Percentiles rank a stretch among this genome's conserved stretches.
These are phyloP conservation scores for Ochropacha duplaris DNA, from an alignment of 2,888 invertebrate species.

Conservation along the genomic window DNA sequence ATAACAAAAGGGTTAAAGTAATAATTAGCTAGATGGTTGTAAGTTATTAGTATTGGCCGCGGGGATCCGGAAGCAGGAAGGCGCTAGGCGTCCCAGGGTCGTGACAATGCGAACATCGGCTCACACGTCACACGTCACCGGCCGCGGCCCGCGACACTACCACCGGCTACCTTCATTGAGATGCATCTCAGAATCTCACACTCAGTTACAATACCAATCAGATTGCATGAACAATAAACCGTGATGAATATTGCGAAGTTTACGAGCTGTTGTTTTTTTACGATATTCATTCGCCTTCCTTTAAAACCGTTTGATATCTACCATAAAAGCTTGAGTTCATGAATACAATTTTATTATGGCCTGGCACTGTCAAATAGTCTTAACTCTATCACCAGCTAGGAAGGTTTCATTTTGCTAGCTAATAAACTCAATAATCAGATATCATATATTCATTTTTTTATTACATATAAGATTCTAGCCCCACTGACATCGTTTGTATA, in stretches of 20 bases:
- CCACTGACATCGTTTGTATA: no score
- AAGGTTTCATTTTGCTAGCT: no score
- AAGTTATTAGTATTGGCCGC: conserved; percentile 65
- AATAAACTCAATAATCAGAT: no score
- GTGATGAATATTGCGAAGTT: conserved; percentile 41
- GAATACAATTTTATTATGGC: no score
- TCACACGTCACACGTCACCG: conserved; percentile 39
- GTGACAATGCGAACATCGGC: conserved; percentile 34
- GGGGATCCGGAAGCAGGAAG: conserved; percentile 75
- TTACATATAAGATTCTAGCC: no score
- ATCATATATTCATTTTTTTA: no score
- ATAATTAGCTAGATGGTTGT: conserved; percentile 27
- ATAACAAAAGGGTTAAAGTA: neutral
- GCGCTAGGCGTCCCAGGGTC: conserved; percentile 54
- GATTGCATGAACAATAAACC: conserved; percentile 38
- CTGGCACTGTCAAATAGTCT: no score
- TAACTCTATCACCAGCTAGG: no score
- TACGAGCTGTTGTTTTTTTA: conserved; percentile 26
- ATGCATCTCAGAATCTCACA: conserved; percentile 42
- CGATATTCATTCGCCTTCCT: conserved; percentile 8
- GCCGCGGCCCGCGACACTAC: conserved; percentile 37
- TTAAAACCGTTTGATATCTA: no score
- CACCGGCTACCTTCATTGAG: conserved; percentile 48
- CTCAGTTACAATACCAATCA: conserved; percentile 24
- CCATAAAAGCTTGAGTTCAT: no score